Percentiles rank a stretch among this genome's conserved stretches.
These are phyloP conservation scores for Heteromormyrus szaboi DNA, from an alignment of 2,797 vertebrate species.

Conservation along the genomic window DNA sequence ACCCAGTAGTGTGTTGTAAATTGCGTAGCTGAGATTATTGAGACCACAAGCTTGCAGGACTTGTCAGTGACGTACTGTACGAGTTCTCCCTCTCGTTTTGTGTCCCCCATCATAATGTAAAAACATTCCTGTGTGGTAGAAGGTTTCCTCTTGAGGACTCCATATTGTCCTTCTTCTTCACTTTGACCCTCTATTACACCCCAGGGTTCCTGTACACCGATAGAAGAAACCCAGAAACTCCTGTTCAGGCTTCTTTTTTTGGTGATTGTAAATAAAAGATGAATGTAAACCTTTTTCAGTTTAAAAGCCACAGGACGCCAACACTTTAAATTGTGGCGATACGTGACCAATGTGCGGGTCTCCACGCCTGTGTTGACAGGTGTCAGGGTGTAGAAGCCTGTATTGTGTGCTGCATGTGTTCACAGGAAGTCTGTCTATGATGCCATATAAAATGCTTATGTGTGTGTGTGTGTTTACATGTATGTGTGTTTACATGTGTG, in stretches of 20 bases:
- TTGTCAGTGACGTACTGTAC: not conserved
- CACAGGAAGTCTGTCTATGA: not conserved
- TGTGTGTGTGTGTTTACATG: not conserved
- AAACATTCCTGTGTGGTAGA: not conserved
- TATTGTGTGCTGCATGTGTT: constrained; percentile 8
- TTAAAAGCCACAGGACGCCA: not conserved
- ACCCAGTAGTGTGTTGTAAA: not conserved
- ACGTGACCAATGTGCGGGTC: not conserved
- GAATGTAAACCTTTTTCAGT: constrained; percentile 12
- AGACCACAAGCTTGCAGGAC: not conserved
- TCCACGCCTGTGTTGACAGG: not conserved
- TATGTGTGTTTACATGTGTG: not conserved
- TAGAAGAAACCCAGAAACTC: not conserved
- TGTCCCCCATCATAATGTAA: not conserved
- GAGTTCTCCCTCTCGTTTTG: not conserved
- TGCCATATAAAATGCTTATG: not conserved
- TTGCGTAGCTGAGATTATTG: not conserved
- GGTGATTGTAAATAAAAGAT: constrained; percentile 13
- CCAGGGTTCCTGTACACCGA: not conserved
- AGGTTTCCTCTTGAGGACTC: not conserved
- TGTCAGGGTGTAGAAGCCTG: not conserved
- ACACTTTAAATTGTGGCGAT: not conserved
- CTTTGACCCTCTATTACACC: not conserved
- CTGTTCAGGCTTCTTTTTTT: not conserved
- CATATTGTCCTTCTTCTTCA: not conserved